Percentiles rank a stretch among this genome's conserved stretches.
phyloP scores from a whole-genome alignment of 2,113 vertebrate species.

The Pseudorasbora parva region DNA sequence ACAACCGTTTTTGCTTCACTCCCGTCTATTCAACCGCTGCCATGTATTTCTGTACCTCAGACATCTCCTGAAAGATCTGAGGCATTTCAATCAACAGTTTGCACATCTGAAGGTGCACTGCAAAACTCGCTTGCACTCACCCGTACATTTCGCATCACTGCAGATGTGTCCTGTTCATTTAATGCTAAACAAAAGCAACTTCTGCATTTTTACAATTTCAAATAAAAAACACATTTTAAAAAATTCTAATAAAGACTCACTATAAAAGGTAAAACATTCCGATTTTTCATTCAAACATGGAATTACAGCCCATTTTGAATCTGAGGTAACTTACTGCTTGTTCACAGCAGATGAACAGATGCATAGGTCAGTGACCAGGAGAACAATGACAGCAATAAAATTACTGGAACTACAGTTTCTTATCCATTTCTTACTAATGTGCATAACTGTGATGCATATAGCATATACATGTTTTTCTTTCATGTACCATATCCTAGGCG shows the following conservation, averaged over 20 bases:
- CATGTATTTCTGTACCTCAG: background rate
- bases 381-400: background rate
- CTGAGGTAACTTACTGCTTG: background rate
- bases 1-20: constrained; percentile 17
- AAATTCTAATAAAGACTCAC: background rate
- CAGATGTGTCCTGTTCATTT: background rate
- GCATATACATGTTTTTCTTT: background rate
- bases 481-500: background rate
- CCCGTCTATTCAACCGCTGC: background rate
- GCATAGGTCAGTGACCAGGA: background rate
- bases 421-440: background rate
- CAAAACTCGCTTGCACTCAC: background rate
- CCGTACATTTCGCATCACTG: background rate
- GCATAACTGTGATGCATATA: background rate
- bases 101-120: background rate
- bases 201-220: background rate
- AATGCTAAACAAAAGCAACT: background rate
- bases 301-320: background rate
- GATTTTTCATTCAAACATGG: background rate
- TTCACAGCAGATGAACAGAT: background rate
- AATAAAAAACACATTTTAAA: background rate
- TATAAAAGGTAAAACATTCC: background rate
- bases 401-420: background rate
- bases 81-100: constrained; percentile 8
- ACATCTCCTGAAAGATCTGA: constrained; percentile 8